phyloP scores from a whole-genome alignment of 2,797 vertebrate genomes.

The Thripadectes ignobilis region DNA sequence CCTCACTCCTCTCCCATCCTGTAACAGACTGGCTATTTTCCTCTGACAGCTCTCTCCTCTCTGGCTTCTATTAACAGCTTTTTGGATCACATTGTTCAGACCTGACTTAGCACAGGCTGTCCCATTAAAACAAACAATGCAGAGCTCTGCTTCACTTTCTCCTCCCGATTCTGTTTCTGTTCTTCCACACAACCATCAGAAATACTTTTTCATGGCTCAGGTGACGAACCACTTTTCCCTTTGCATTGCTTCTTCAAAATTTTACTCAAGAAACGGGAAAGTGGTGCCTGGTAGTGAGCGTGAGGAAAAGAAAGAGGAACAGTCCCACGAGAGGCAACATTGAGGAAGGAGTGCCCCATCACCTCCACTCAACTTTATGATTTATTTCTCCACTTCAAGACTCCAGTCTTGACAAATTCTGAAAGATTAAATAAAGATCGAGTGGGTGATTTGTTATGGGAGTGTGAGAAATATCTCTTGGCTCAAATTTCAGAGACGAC shows the following conservation, averaged over 20 bases:
- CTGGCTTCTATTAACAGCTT: not conserved
- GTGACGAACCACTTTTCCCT: not conserved
- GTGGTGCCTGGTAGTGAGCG: accelerated
- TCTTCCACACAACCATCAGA: not conserved
- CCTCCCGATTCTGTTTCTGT: not conserved
- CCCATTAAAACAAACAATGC: accelerated
- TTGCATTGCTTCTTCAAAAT: not conserved
- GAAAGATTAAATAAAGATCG: not conserved
- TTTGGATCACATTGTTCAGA: not conserved
- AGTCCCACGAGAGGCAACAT: accelerated
- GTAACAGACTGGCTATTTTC: not conserved
- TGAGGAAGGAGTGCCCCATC: not conserved
- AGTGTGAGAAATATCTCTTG: too few species aligned
- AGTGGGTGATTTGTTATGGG: not conserved
- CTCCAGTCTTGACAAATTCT: not conserved
- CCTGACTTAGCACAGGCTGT: not conserved
- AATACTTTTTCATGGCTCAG: not conserved
- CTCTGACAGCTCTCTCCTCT: not conserved
- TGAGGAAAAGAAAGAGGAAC: not conserved
- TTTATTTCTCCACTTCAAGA: not conserved
- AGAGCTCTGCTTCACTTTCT: not conserved
- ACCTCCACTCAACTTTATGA: not conserved
- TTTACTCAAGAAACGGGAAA: not conserved
- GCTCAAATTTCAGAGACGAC: too few species aligned
- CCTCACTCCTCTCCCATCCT: not conserved